Base-by-base conservation (phyloP, 2,113 vertebrate species). In the Phyllopteryx taeniolatus region DNA sequence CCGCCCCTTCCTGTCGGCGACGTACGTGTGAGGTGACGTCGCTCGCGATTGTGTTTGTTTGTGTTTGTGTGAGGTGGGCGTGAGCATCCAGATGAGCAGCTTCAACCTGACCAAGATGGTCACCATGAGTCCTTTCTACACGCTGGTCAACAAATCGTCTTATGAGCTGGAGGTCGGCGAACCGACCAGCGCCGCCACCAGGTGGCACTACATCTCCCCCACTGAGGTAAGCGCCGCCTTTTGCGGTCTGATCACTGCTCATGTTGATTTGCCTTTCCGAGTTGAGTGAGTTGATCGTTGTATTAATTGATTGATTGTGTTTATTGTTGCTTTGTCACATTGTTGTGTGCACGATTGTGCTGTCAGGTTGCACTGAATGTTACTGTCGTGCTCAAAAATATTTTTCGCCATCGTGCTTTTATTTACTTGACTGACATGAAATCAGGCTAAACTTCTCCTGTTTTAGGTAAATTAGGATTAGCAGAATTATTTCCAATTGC, bases 11-110 rank as follows among this genome's bases (percentile, higher is more conserved):
- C 39, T 13, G 15, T 4, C 35, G 8, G 2, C 15, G 51, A 20
- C 19, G 51, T 27, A 27, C 27, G 27, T 1, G 27, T 8, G 51
- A 11, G 19, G 19, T n/a, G 20, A 7, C 4, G 49, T 60, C 59
- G 31, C 11, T 56, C 31, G 22, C 12, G 47, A 4, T 17, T 7
- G 17, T 51, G 49, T 1, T 51, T 57, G 14, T 82, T 39, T 67
- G 4, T 57, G 22, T 76, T 8, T 56, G 57, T 12, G 2, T 2
- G 77, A 99, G 98, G 93, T 99, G 76, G 98, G 97, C 2, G 94
- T 99, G 3, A 95, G 94, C 66, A 99, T 99, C 89, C 94, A 93
- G 86, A 95, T 99, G 94, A 99, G 97, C 90, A 97, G 95, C 73
- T 99, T 96, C 80, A 98, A 98, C 79, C 92, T 99, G 80, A 96